Conservation (phyloP, 2,888 invertebrate species). For the Hemistola chrysoprasaria region DNA sequence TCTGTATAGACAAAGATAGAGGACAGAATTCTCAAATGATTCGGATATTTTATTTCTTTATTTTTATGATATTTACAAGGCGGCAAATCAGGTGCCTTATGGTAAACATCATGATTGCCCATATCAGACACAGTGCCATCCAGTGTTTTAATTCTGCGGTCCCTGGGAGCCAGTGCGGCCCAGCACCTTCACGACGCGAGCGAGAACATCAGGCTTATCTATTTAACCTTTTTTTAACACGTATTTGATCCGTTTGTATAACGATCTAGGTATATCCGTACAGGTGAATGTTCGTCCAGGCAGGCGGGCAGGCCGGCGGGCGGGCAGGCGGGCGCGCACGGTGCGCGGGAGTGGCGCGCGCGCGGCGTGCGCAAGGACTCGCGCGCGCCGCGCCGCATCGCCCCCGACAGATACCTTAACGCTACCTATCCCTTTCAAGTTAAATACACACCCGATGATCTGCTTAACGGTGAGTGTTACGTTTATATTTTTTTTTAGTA, state of each 20-base stretch:
- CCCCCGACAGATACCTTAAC: conserved; percentile 87
- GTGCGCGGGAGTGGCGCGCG: conserved; percentile 36
- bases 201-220: conserved; percentile 94
- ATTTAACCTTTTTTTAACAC: too few relatives aligned
- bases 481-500: too few relatives aligned
- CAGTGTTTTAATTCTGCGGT: too few relatives aligned
- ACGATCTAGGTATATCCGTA: conserved; percentile 1
- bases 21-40: too few relatives aligned
- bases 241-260: too few relatives aligned
- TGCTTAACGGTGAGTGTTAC: conserved; percentile 81
- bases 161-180: conserved; percentile 99
- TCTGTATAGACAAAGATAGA: too few relatives aligned
- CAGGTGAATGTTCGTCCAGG: conserved; percentile 5
- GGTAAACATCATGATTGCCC: too few relatives aligned
- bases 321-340: conserved; percentile 26
- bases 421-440: conserved; percentile 86
- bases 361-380: conserved; percentile 38
- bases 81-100: too few relatives aligned
- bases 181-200: conserved; percentile 97
- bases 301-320: conserved; percentile 20
- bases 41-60: too few relatives aligned
- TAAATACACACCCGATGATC: conserved; percentile 82
- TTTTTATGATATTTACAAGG: too few relatives aligned
- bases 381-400: conserved; percentile 53
- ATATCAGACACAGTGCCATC: too few relatives aligned